These are phyloP conservation scores for Patiria pectinifera DNA, from an alignment of 53 echinoderm and acorn worm species.

Conservation along the genomic window DNA sequence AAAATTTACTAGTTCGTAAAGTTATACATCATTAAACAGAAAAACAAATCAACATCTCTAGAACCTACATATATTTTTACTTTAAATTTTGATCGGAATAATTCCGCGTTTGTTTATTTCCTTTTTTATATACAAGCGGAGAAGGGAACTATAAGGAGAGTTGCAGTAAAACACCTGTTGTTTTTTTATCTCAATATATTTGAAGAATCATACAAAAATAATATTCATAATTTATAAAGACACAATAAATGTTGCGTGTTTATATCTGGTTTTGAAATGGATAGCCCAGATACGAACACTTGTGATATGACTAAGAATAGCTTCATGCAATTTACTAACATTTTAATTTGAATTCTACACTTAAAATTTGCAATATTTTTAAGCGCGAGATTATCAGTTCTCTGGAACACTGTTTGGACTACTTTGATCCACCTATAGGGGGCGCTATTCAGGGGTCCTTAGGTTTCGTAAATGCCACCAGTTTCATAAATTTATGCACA, in stretches of 20 bases:
- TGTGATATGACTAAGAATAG: neutral
- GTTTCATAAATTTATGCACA: no score
- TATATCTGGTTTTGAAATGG: neutral
- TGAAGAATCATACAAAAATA: conserved; percentile 51
- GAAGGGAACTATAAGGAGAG: neutral
- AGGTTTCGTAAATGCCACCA: no score
- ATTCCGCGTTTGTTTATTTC: neutral
- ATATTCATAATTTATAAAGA: conserved; percentile 34
- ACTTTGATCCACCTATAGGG: no score
- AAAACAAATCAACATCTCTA: neutral
- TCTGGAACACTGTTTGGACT: no score
- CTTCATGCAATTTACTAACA: neutral
- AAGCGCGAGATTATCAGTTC: no score
- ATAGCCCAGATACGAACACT: no score
- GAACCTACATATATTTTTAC: neutral
- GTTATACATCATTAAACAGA: neutral
- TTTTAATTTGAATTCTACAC: neutral
- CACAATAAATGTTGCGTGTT: conserved; percentile 25
- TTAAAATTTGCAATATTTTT: neutral
- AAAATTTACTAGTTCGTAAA: neutral
- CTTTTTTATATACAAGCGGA: neutral
- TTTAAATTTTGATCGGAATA: neutral
- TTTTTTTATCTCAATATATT: neutral
- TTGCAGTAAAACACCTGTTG: neutral
- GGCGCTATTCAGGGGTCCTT: no score